Percentiles rank a stretch among this genome's conserved stretches.
Evolutionary conservation across 2,797 vertebrate genomes (phyloP).

Genomic region (Channa striata): DNA sequence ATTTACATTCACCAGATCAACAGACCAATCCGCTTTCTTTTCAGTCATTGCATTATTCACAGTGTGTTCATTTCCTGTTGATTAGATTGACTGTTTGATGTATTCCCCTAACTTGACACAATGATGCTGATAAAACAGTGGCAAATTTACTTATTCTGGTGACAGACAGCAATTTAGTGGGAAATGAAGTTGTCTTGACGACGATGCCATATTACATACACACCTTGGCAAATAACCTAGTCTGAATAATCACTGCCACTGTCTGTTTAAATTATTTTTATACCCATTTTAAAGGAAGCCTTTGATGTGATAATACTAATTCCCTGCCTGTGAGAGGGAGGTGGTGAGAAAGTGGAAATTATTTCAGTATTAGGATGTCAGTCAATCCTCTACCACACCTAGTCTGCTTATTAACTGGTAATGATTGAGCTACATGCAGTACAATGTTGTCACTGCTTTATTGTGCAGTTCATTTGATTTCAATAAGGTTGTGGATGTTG

Average conservation of each 20-base stretch:
- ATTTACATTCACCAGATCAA: conserved; percentile 86
- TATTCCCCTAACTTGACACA: conserved; percentile 90
- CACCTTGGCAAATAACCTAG: conserved; percentile 93
- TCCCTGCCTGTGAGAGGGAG: conserved; percentile 87
- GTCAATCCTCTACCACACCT: conserved; percentile 91
- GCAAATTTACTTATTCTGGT: conserved; percentile 96
- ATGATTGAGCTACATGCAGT: conserved; percentile 90
- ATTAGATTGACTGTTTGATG: conserved; percentile 92
- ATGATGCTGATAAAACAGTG: conserved; percentile 91
- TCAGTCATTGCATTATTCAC: conserved; percentile 85
- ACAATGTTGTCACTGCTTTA: conserved; percentile 71
- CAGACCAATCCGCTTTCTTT: conserved; percentile 80
- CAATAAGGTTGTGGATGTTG: conserved; percentile 51
- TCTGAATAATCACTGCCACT: conserved; percentile 96
- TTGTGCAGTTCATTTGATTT: conserved; percentile 85
- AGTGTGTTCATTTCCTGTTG: conserved; percentile 90
- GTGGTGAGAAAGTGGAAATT: conserved; percentile 91
- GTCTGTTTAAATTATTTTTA: conserved; percentile 98
- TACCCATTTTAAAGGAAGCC: conserved; percentile 92
- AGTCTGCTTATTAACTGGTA: conserved; percentile 94
- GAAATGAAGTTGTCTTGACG: conserved; percentile 95
- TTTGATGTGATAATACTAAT: conserved; percentile 99
- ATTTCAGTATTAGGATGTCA: conserved; percentile 95
- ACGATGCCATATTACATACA: conserved; percentile 91
- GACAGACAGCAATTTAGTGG: conserved; percentile 94